phyloP scores from a whole-genome alignment of 2,113 vertebrate species.

The Actenoides lindsayi region DNA sequence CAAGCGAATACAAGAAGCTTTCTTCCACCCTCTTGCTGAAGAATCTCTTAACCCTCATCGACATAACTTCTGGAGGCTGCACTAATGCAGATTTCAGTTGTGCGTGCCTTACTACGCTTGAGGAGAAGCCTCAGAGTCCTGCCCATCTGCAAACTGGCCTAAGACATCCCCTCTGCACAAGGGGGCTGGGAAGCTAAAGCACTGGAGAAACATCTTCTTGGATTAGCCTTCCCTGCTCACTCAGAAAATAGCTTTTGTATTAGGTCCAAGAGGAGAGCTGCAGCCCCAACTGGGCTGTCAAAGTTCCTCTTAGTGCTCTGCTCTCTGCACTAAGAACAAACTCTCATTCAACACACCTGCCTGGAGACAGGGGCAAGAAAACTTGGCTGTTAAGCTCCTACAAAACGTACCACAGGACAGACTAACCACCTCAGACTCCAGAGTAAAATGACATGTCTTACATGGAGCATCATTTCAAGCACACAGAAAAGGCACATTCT shows the following conservation, averaged over 20 bases:
- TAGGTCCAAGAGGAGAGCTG: background rate
- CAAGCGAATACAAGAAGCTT: background rate
- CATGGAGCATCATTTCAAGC: background rate
- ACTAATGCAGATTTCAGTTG: background rate
- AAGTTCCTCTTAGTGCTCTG: background rate
- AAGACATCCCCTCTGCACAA: background rate
- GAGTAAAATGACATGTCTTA: background rate
- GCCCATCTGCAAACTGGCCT: background rate
- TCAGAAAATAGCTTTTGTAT: background rate
- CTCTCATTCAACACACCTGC: background rate
- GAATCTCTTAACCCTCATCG: background rate
- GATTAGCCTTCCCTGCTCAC: background rate
- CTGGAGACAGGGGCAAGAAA: background rate
- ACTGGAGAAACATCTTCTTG: background rate
- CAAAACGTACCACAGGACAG: accelerated
- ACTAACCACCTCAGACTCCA: background rate
- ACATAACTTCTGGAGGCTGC: background rate
- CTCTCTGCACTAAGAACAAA: background rate
- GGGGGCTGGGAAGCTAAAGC: background rate
- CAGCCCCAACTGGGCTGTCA: background rate
- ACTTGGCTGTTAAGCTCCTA: background rate
- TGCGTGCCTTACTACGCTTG: background rate
- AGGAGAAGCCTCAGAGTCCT: background rate
- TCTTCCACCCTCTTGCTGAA: background rate
- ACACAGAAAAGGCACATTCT: background rate